Evolutionary conservation across 2,113 vertebrate genomes (phyloP), one percentile per base, ranked within the genome.

Genomic region (Prinia subflava): DNA sequence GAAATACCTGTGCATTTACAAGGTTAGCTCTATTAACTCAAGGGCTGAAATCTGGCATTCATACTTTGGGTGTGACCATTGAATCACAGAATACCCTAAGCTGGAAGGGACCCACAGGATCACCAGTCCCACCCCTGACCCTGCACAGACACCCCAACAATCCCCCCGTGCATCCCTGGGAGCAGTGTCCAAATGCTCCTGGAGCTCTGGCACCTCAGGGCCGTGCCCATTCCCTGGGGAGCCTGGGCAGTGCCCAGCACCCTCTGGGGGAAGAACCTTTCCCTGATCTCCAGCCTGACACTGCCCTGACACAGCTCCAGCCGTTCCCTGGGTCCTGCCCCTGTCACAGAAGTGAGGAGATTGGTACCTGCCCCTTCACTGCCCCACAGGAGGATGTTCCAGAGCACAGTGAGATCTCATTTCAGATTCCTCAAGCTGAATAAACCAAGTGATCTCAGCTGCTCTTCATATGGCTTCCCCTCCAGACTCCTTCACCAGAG

Each of bases 241-340:
- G 46, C 55, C 53, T 39, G 46, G 27, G 15, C 49, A 71, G 35
- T 35, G 59, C 50, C 21, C 24, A 44, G 13, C 37, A 44, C 27
- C 25, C 15, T 24, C 22, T 20, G 22, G 19, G 44, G 21, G 8
- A 28, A 65, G 68, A 52, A 1, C 27, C 44, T 46, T 46, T 4
- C n/a, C 52, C 46, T 78, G 10, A 2, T 19, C 4, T 24, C 10
- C n/a, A n/a, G 7, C 16, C n/a, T 47, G 5, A 20, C 0, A 7
- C 22, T 31, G 2, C 50, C 33, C 15, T 73, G 59, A 3, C 37
- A 2, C 35, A 50, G 22, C 37, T 18, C 44, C 76, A 74, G 44
- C 33, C 0, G 0, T 4, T 37, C 18, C 46, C 53, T 46, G 44
- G 25, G 1, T 42, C 1, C 52, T 39, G 52, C 37, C 13, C 13